Evolutionary conservation across 2,113 vertebrate species (phyloP).

Genomic region (Dasyprocta punctata): DNA sequence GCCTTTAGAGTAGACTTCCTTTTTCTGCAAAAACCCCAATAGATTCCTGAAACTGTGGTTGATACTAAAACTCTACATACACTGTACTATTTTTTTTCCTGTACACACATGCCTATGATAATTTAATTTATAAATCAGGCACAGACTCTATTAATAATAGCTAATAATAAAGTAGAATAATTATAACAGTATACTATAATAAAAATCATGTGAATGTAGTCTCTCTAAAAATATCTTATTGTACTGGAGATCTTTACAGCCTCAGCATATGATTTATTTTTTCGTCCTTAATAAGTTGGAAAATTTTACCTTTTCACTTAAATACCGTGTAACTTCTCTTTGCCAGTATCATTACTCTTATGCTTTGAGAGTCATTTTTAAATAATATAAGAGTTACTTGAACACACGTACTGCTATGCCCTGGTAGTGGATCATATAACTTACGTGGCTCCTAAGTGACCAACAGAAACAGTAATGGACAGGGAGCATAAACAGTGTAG

Average conservation of each 20-base stretch:
- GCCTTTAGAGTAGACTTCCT: neutral
- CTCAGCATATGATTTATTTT: neutral
- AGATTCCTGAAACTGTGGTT: neutral
- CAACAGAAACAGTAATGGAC: neutral
- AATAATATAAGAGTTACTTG: neutral
- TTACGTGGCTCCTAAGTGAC: neutral
- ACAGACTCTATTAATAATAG: neutral
- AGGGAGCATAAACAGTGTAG: neutral
- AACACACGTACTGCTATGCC: neutral
- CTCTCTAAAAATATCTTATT: neutral
- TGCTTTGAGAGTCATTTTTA: neutral
- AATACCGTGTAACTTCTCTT: neutral
- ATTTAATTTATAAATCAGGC: slow-evolving; percentile 1
- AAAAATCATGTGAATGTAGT: neutral
- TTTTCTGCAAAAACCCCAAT: neutral
- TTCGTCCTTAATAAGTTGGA: neutral
- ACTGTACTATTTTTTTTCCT: neutral
- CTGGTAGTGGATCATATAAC: neutral
- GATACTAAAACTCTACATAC: neutral
- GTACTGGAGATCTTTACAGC: neutral
- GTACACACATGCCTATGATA: neutral
- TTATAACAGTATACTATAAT: neutral
- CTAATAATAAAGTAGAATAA: neutral
- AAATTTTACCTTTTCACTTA: neutral
- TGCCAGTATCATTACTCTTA: neutral